phyloP scores from a whole-genome alignment of 2,797 vertebrate genomes.

The Geotrypetes seraphini region DNA sequence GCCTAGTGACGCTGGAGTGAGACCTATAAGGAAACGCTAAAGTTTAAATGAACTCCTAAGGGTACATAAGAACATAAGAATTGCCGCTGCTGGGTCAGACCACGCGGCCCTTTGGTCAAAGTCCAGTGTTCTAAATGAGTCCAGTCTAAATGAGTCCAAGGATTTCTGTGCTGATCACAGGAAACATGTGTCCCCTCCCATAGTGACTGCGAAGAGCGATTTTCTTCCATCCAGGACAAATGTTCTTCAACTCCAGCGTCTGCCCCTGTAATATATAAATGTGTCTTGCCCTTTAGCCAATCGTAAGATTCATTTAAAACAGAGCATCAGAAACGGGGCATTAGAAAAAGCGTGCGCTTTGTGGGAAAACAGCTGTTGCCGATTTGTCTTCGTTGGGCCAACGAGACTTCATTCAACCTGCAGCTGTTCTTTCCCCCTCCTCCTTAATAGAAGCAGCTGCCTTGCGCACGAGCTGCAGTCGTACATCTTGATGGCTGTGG shows the following conservation, averaged over 20 bases:
- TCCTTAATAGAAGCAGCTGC: constrained; percentile 62
- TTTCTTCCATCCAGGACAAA: constrained; percentile 35
- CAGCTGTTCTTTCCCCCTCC: constrained; percentile 56
- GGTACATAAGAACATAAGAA: too few species aligned
- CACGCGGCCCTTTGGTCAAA: too few species aligned
- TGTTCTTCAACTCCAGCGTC: constrained; percentile 44
- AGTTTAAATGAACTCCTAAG: too few species aligned
- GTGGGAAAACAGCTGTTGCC: constrained; percentile 68
- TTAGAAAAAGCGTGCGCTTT: constrained; percentile 45
- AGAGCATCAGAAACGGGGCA: constrained; percentile 32
- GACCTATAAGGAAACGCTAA: too few species aligned
- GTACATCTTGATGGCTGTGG: too few species aligned
- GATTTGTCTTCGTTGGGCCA: constrained; percentile 71
- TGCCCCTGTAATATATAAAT: constrained; percentile 50
- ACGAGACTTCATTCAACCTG: constrained; percentile 53
- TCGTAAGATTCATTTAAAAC: constrained; percentile 22
- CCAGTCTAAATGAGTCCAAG: too few species aligned
- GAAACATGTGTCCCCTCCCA: constrained; percentile 49
- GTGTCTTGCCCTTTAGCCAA: constrained; percentile 39
- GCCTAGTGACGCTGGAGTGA: too few species aligned
- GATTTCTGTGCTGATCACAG: too few species aligned
- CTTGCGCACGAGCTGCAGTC: constrained; percentile 20
- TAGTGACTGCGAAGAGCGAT: constrained; percentile 40
- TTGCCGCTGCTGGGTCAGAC: too few species aligned
- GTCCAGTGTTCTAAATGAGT: too few species aligned